Base-by-base conservation (phyloP, 2,113 vertebrate genomes). In the Galemys pyrenaicus region DNA sequence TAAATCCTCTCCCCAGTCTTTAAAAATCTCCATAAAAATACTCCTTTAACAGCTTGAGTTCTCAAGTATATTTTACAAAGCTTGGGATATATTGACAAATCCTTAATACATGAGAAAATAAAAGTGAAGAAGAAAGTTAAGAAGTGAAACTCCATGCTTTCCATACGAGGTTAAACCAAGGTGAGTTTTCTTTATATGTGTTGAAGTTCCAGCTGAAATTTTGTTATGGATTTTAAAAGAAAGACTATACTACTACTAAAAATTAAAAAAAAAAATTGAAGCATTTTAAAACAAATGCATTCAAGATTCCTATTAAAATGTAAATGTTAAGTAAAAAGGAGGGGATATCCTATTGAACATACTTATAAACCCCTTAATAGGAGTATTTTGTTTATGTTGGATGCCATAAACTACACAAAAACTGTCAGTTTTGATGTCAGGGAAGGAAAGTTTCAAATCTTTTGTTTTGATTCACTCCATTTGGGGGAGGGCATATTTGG, bases 231-330 rank as follows among this genome's bases (percentile, higher is more conserved):
- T 94, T 49, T 9, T 54, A 41, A 75, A 68, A 15, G n/a, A 37
- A 51, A 46, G 32, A 70, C 3, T 1, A 54, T 20, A 26, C 2
- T 9, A 24, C 17, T 39, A 20, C 26, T 83, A 35, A 78, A 92
- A 82, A 20, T 44, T n/a, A 84, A 89, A 16, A 77, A 84, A n/a
- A 26, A 77, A 84, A n/a, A 26, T 65, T 86, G 49, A 79, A 87
- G 79, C 11, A 20, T 24, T 83, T 89, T 68, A 22, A 67, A 93
- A 86, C 74, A 67, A 82, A 68, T 60, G 16, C 8, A 68, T 60
- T 78, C 19, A 67, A 94, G 9, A n/a, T 82, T 78, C 60, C 22
- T 91, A 30, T 12, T 89, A 28, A 93, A 92, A 82, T 64, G 6
- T 8, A 91, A 64, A 82, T 13, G 2, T 64, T 93, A 58, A 1